Evolutionary conservation across 64 coral and sea anemone species (phyloP), one percentile per base, ranked within the genome.

Genomic region (Montipora capricornis): DNA sequence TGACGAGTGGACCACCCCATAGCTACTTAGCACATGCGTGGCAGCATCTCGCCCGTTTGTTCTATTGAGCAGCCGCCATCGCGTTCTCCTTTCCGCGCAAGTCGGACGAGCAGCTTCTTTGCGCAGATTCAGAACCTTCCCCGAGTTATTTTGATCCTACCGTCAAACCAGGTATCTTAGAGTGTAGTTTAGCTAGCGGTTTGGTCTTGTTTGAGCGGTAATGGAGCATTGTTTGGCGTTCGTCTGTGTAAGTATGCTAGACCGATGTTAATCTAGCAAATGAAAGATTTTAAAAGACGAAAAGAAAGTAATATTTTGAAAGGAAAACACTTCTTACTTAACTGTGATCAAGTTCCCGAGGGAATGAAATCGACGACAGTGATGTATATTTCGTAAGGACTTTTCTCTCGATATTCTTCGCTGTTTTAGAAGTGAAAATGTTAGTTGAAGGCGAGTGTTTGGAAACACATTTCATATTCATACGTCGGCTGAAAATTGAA

Each of bases 51-150:
- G 82, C 62, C 66, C 47, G 44, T 86, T 86, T 20, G 96, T 97
- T 97, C 93, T 92, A 97, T 97, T 97, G 96, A 97, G 96, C 96
- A 97, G 96, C 90, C 96, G 93, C 93, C 96, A 97, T 97, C 96
- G 93, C 91, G 82, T 73, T 73, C 66, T 92, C 93, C 90, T 88
- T 95, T 92, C 83, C 92, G 96, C 96, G 96, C 96, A 97, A 86
- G 96, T 94, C 96, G 96, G 91, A 87, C 83, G 93, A 89, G 89
- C 89, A 95, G 85, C 96, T 97, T 97, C 93, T 97, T 97, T 97
- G 96, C 96, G 96, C 96, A 97, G 96, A 97, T 94, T 97, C 96
- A 97, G 96, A 94, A 97, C 73, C 61, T 95, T 95, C 95, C 83
- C 89, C 80, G 91, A 88, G 96, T 91, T 89, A 92, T 97, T 97